Percentiles rank a stretch among this genome's conserved stretches.
phyloP scores from a whole-genome alignment of 2,113 vertebrate species.

The Acinonyx jubatus region DNA sequence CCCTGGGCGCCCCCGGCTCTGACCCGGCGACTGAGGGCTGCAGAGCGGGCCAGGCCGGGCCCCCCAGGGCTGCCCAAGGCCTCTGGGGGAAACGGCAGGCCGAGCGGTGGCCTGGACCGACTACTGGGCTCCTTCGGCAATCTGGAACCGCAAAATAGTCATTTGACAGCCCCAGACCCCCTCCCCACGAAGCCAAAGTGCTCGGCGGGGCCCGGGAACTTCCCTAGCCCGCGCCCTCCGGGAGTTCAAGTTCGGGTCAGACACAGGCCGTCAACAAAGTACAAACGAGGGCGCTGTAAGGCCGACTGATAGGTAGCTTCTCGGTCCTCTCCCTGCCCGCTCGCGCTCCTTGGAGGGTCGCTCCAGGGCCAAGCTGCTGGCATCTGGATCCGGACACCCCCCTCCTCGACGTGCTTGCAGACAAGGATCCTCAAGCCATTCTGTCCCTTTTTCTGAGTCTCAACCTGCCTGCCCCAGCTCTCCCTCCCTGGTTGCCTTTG shows the following conservation, averaged over 20 bases:
- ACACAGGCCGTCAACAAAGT: not conserved
- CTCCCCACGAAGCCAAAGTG: accelerated
- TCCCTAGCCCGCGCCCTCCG: not conserved
- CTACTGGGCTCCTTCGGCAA: not conserved
- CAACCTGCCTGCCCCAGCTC: not conserved
- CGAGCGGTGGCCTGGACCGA: not conserved
- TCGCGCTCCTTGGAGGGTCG: not conserved
- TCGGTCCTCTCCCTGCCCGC: not conserved
- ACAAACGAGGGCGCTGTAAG: not conserved
- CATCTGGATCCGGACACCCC: not conserved
- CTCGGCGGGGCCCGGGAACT: not conserved
- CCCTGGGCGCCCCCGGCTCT: not conserved
- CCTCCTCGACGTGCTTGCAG: not conserved
- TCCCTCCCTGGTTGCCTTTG: not conserved
- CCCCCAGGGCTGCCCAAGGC: not conserved
- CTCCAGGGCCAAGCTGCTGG: not conserved
- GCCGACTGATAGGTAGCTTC: accelerated
- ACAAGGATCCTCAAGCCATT: not conserved
- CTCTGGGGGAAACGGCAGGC: not conserved
- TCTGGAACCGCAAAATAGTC: not conserved
- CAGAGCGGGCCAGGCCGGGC: not conserved
- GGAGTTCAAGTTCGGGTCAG: not conserved
- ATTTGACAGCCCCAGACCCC: not conserved
- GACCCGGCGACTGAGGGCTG: not conserved
- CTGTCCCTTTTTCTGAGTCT: not conserved